Evolutionary conservation across 2,888 invertebrate species (phyloP), one percentile per base, ranked within the genome.

Genomic region (Myathropa florea): DNA sequence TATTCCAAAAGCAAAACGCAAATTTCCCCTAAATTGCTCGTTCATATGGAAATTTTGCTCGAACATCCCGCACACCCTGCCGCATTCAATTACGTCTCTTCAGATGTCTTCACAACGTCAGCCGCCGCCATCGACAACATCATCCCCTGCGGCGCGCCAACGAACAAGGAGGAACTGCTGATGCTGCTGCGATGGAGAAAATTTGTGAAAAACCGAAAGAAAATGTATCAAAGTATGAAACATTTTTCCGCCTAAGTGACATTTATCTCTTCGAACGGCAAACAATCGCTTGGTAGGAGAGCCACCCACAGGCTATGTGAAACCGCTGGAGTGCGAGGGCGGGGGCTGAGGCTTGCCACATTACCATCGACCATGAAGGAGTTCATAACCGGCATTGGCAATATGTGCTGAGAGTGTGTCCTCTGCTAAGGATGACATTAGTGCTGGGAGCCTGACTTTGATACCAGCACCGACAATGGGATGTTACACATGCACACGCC

Each of bases 231-330:
- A 78, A 78, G 70, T 61, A 78, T 71, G 46, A 30, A 76, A 67
- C 33, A 68, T 76, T 57, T 46, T 60, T 67, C 60, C 60, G 46
- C 67, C 60, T 61, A 68, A 77, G 60, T 55, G 57, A 78, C 63
- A 71, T 70, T 78, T 71, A 63, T 78, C 63, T 36, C 61, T 46
- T 26, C 28, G 26, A 78, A 64, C 63, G 70, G 63, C 63, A 78
- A 71, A 64, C 78, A 70, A 64, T 64, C 53, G 30, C 26, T 6
- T 12, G 26, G 70, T 18, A 18, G 24, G 24, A 9, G 4, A 6
- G 46, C 46, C 46, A 46, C 18, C 46, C 39, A 7, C 46, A 14
- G 46, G 46, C 18, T 46, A 2, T 18, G 18, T 18, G 18, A 46
- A n/a, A 46, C 18, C 46, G 24, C 57, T 4, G 23, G n/a, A 24